Evolutionary conservation across 2,113 vertebrate species (phyloP).

Genomic region (Ictidomys tridecemlineatus): DNA sequence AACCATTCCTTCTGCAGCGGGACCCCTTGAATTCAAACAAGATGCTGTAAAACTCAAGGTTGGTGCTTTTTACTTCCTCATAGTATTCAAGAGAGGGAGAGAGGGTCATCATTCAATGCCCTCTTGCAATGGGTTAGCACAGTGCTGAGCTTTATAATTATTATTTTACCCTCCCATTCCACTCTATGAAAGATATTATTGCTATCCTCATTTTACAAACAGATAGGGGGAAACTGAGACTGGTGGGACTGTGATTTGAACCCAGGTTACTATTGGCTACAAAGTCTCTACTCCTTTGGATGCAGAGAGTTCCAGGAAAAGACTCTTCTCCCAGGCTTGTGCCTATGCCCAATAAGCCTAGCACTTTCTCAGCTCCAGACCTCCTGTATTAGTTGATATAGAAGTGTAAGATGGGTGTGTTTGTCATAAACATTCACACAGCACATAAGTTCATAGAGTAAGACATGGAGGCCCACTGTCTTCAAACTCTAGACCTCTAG

Average conservation of each 20-base stretch:
- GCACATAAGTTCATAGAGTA: background rate
- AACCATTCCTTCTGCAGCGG: background rate
- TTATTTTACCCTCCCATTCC: slow-evolving; percentile 38
- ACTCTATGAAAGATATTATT: background rate
- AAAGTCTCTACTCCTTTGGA: background rate
- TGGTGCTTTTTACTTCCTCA: background rate
- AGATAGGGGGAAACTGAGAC: background rate
- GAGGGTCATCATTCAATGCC: background rate
- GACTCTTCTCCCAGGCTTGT: background rate
- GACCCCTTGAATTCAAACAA: background rate
- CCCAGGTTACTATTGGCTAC: background rate
- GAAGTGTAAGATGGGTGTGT: background rate
- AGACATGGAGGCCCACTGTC: background rate
- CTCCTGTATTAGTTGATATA: background rate
- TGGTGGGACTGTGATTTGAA: background rate
- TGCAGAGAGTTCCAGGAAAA: background rate
- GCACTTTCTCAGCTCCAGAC: background rate
- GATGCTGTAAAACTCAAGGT: background rate
- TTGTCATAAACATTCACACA: background rate
- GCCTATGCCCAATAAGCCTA: background rate
- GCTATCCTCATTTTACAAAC: slow-evolving; percentile 32
- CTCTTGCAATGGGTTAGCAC: background rate
- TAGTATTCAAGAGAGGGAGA: background rate
- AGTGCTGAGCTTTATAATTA: background rate
- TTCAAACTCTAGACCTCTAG: background rate